Evolutionary conservation across 1,140 invertebrate species (phyloP), one percentile per base, ranked within the genome.

Genomic region (Orussus abietinus): DNA sequence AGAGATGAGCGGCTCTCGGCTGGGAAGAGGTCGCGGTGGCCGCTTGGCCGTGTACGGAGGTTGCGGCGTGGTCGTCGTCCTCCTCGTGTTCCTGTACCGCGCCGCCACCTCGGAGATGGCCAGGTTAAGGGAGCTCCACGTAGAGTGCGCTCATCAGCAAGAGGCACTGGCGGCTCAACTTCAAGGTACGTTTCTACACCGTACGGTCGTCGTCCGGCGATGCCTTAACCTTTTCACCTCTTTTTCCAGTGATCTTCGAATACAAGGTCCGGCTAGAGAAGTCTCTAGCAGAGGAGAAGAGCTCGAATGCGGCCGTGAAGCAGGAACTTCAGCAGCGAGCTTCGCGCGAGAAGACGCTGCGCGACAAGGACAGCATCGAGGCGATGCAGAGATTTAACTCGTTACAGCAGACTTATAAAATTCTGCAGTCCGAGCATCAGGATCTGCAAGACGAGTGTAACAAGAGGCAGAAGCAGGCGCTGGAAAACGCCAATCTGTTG

Each of bases 261-360:
- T 76, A 76, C 51, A 77, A 76, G 55, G 51, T 72, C 2, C 60
- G 71, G 0, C 18, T 77, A 17, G 76, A 77, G 35, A 77, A 75
- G 32, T 75, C 70, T 0, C 40, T 77, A 21, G 64, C 73, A 21
- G 72, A 76, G 44, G 75, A 77, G 47, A 77, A 76, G 42, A 67
- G 60, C 25, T 68, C 75, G 1, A 75, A 76, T 26, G 50, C 55
- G 3, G 64, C 70, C 3, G 63, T 62, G 2, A 75, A 70, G 32
- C 68, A 77, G 29, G 72, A 77, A 39, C 53, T 77, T 12, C 66
- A 72, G 42, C 62, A 68, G 20, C 64, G 66, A 9, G 64, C 69
- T 4, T 59, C 69, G 5, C 55, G 65, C 2, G 75, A 77, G 20
- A 74, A 75, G 49, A 61, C 69, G 0, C 39, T 72, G 0, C 50